These are phyloP conservation scores for Monopterus albus DNA, from an alignment of 2,113 vertebrate species.

Conservation along the genomic window DNA sequence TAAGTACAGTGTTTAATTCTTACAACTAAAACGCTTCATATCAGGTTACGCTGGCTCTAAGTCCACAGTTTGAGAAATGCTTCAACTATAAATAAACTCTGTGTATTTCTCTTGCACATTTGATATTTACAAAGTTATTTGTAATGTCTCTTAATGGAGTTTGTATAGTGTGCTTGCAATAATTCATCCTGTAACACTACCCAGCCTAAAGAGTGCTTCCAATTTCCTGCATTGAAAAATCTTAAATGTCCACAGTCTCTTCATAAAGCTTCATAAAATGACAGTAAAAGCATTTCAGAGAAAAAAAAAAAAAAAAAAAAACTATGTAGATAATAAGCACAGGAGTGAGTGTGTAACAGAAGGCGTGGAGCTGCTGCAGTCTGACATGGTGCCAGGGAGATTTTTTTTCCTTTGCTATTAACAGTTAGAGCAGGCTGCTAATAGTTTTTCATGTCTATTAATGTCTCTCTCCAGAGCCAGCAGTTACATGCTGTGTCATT, in stretches of 20 bases:
- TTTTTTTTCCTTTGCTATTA: constrained; percentile 61
- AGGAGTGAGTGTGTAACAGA: constrained; percentile 22
- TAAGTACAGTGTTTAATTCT: constrained; percentile 51
- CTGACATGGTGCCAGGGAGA: constrained; percentile 50
- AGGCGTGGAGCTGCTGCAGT: constrained; percentile 33
- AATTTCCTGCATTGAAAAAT: constrained; percentile 60
- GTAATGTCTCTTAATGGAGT: constrained; percentile 50
- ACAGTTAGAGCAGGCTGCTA: constrained; percentile 60
- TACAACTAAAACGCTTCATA: constrained; percentile 28
- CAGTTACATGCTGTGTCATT: constrained; percentile 76
- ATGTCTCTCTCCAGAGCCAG: constrained; percentile 73
- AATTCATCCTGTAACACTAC: constrained; percentile 52
- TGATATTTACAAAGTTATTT: constrained; percentile 60
- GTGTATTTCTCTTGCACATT: constrained; percentile 40
- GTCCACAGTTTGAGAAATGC: constrained; percentile 49
- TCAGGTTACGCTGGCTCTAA: constrained; percentile 31
- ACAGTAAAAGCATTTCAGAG: constrained; percentile 59
- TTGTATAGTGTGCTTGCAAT: constrained; percentile 37
- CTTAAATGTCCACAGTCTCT: constrained; percentile 39
- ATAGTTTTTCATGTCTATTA: constrained; percentile 76
- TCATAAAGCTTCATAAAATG: constrained; percentile 51
- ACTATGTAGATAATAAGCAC: constrained; percentile 39
- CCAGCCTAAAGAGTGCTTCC: constrained; percentile 43
- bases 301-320: constrained; percentile 24
- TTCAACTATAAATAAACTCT: constrained; percentile 27